phyloP scores from a whole-genome alignment of 2,797 vertebrate genomes.

The Florisuga fusca region DNA sequence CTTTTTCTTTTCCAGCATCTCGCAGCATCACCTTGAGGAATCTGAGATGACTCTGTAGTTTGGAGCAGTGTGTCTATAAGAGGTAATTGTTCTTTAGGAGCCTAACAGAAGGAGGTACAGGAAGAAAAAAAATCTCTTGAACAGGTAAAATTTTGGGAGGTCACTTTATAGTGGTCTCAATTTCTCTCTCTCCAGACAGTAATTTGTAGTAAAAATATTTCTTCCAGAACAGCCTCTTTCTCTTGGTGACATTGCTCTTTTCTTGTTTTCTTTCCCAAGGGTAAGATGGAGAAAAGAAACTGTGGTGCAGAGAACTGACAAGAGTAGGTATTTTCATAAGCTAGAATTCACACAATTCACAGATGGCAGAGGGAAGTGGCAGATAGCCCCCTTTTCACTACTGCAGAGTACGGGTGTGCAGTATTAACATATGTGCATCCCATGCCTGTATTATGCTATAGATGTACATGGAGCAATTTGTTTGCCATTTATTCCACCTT shows the following conservation, averaged over 20 bases:
- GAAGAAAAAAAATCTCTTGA: not conserved
- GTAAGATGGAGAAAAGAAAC: not conserved
- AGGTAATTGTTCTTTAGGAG: slow-evolving; percentile 4
- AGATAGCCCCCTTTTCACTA: not conserved
- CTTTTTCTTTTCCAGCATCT: not conserved
- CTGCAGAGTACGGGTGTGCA: accelerated
- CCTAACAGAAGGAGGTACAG: not conserved
- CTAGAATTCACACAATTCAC: not conserved
- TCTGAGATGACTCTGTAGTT: not conserved
- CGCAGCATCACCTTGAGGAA: not conserved
- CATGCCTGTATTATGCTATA: not conserved
- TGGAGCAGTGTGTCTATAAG: not conserved
- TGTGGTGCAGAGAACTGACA: not conserved
- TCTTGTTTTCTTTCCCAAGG: not conserved
- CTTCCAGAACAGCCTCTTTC: not conserved
- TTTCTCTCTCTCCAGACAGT: not conserved
- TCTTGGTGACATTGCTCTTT: not conserved
- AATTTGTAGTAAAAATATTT: not conserved
- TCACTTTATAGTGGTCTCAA: not conserved
- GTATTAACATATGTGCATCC: not conserved
- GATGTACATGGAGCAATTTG: not conserved
- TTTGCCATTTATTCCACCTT: not conserved
- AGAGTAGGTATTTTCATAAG: not conserved
- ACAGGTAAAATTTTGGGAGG: not conserved
- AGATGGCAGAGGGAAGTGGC: not conserved